These are phyloP conservation scores for Lydus trimaculatus DNA, from an alignment of 2,888 invertebrate species.

Conservation along the genomic window DNA sequence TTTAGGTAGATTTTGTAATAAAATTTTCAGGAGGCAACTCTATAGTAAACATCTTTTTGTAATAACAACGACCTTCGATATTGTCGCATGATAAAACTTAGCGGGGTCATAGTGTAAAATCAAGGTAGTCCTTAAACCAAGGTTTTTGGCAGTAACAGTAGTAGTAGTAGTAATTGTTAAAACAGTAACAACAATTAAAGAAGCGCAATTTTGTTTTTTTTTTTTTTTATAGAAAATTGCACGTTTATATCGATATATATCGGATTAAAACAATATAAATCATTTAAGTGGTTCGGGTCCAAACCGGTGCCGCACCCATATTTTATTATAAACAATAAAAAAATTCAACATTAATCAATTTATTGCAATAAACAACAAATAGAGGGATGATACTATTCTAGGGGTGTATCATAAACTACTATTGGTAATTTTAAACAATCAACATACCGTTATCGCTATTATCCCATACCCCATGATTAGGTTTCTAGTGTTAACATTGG, in stretches of 20 bases:
- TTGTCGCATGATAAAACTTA: not conserved
- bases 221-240: too few relatives aligned
- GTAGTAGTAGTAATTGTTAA: too few relatives aligned
- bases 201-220: not conserved
- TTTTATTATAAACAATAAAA: constrained; percentile 3
- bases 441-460: not conserved
- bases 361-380: too few relatives aligned
- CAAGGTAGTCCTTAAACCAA: constrained; percentile 2
- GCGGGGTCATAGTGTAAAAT: constrained; percentile 2
- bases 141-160: not conserved
- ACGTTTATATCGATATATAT: too few relatives aligned
- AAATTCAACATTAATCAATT: too few relatives aligned
- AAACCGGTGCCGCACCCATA: not conserved
- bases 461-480: not conserved
- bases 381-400: too few relatives aligned
- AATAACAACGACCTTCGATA: not conserved
- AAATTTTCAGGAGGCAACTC: too few relatives aligned
- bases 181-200: too few relatives aligned
- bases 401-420: too few relatives aligned
- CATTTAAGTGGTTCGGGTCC: not conserved
- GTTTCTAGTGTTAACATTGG: not conserved
- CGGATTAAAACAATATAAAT: not conserved
- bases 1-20: too few relatives aligned
- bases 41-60: too few relatives aligned
- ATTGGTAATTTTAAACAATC: too few relatives aligned